Percentiles rank a stretch among this genome's conserved stretches.
phyloP scores from a whole-genome alignment of 2,888 invertebrate genomes.

The Hyposoter didymator region DNA sequence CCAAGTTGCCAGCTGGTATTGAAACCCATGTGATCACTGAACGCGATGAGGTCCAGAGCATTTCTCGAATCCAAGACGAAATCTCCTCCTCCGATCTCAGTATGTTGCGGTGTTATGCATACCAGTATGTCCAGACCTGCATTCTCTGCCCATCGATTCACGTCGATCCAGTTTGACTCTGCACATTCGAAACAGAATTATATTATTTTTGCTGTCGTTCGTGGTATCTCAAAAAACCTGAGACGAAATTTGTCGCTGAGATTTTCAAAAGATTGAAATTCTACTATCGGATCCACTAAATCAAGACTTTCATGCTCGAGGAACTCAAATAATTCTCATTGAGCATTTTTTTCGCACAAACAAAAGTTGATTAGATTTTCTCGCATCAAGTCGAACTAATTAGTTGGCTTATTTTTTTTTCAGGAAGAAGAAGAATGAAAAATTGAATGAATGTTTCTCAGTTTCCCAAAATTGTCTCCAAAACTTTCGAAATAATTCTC shows the following conservation, averaged over 20 bases:
- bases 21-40: conserved; percentile 88
- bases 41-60: conserved; percentile 88
- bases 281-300: neutral
- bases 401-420: no score
- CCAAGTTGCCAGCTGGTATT: conserved; percentile 91
- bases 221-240: neutral
- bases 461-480: no score
- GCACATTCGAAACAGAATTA: conserved; percentile 55
- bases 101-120: conserved; percentile 84
- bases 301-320: neutral
- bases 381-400: no score
- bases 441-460: no score
- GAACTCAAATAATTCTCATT: neutral
- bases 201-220: conserved; percentile 54
- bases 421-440: no score
- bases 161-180: conserved; percentile 81
- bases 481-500: no score
- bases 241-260: neutral
- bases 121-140: conserved; percentile 81
- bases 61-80: conserved; percentile 89
- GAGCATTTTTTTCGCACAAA: no score
- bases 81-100: conserved; percentile 84
- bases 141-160: conserved; percentile 81
- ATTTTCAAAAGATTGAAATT: neutral
- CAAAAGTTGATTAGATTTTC: no score